These are phyloP conservation scores for Bradypodion pumilum DNA, from an alignment of 2,797 vertebrate species.

Conservation along the genomic window DNA sequence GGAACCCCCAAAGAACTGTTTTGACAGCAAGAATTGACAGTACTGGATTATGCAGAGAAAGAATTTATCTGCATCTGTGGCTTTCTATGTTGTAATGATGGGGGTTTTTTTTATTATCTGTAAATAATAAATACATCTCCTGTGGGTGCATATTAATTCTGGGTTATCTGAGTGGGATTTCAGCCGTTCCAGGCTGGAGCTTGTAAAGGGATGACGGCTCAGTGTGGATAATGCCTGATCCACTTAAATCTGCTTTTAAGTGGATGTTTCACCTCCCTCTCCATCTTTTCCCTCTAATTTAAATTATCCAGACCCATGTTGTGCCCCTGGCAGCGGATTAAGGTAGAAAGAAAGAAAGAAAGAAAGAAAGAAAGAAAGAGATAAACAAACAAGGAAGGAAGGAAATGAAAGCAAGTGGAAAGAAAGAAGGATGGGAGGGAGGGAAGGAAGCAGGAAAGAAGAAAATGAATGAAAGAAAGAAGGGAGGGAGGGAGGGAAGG, in stretches of 20 bases:
- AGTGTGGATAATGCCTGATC: neutral
- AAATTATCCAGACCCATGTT: neutral
- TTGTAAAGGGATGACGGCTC: neutral
- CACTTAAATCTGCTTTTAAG: neutral
- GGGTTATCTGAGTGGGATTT: neutral
- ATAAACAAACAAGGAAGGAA: too few relatives aligned
- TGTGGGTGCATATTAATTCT: neutral
- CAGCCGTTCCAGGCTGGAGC: neutral
- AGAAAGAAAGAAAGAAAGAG: neutral
- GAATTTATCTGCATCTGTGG: neutral
- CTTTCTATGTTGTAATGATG: too few relatives aligned
- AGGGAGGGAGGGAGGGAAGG: accelerated
- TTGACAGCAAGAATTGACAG: neutral
- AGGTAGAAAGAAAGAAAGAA: neutral
- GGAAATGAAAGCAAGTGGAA: neutral
- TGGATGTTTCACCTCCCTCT: neutral
- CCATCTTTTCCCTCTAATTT: neutral
- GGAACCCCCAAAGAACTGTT: too few relatives aligned
- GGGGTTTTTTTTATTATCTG: neutral
- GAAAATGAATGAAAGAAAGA: too few relatives aligned
- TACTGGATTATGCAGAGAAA: neutral
- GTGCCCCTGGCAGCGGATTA: neutral
- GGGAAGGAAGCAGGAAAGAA: too few relatives aligned
- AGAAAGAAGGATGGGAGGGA: too few relatives aligned
- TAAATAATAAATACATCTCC: neutral